Conservation (phyloP, 2,888 invertebrate species). For the Melipona beecheii region DNA sequence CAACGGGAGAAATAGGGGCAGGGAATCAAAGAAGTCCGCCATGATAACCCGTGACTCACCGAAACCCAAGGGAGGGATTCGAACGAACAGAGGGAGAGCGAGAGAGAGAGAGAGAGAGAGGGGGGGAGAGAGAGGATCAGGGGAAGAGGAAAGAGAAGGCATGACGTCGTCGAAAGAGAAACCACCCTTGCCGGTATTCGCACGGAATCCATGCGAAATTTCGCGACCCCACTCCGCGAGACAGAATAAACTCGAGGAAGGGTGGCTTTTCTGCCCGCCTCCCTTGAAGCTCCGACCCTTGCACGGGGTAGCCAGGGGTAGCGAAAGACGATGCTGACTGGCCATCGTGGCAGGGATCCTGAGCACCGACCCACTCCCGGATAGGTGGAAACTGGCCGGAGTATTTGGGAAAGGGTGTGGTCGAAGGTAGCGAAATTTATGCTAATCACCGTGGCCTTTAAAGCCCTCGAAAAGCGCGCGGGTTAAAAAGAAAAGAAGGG, state of each 20-base stretch:
- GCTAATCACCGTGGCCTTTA: conserved; percentile 70
- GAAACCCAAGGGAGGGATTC: conserved; percentile 53
- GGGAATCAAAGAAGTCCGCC: conserved; percentile 61
- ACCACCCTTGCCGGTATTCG: conserved; percentile 53
- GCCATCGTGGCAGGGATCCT: conserved; percentile 53
- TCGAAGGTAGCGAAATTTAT: conserved; percentile 72
- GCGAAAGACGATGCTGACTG: conserved; percentile 71
- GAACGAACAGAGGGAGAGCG: neutral
- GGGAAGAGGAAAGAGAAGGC: conserved; percentile 40
- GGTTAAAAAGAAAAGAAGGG: conserved; percentile 61
- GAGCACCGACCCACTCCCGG: conserved; percentile 40
- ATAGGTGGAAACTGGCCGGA: conserved; percentile 64
- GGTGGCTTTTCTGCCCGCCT: conserved; percentile 65
- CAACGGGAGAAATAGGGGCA: conserved; percentile 51
- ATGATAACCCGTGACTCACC: conserved; percentile 66
- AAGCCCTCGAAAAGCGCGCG: conserved; percentile 57
- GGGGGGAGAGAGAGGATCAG: conserved; percentile 28
- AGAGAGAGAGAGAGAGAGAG: neutral
- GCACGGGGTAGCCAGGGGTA: conserved; percentile 41
- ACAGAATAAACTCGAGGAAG: conserved; percentile 39
- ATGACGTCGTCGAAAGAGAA: conserved; percentile 35
- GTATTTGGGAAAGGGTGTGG: conserved; percentile 74
- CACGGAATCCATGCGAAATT: conserved; percentile 61
- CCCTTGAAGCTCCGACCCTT: conserved; percentile 64
- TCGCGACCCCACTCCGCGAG: conserved; percentile 48